Evolutionary conservation across 2,888 invertebrate species (phyloP).

Genomic region (Ochropacha duplaris): DNA sequence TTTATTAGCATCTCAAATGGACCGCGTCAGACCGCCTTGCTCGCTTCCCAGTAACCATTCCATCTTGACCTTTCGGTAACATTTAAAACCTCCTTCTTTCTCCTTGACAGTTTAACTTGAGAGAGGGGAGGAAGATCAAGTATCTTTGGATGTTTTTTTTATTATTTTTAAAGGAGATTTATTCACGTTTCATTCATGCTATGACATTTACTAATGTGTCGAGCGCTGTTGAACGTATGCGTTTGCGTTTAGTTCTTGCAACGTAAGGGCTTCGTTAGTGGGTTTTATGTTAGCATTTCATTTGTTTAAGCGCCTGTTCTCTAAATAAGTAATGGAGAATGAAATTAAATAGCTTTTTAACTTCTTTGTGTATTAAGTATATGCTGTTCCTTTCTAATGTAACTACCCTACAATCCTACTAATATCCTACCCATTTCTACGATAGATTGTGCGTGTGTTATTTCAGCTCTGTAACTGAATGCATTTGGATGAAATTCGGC

Average conservation of each 20-base stretch:
- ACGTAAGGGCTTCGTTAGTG: not conserved
- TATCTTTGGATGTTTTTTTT: conserved; percentile 22
- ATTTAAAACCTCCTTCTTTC: conserved; percentile 7
- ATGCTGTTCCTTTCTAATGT: too few species aligned
- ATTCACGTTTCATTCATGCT: conserved; percentile 19
- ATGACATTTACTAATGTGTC: conserved; percentile 37
- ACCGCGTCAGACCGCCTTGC: conserved; percentile 25
- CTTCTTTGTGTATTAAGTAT: too few species aligned
- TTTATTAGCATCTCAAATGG: conserved; percentile 43
- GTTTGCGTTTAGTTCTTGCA: not conserved
- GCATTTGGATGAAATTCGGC: too few species aligned
- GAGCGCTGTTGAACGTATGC: conserved; percentile 18
- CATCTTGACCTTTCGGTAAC: conserved; percentile 19
- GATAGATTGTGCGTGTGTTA: too few species aligned
- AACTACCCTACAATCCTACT: too few species aligned
- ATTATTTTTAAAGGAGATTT: conserved; percentile 28
- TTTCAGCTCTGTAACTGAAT: too few species aligned
- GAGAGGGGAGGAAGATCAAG: conserved; percentile 11
- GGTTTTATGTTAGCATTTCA: not conserved
- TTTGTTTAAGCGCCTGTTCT: not conserved
- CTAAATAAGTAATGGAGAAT: too few species aligned
- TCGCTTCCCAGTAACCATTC: conserved; percentile 19
- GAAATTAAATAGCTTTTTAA: too few species aligned
- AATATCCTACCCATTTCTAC: too few species aligned
- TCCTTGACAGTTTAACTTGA: conserved; percentile 7